phyloP scores from a whole-genome alignment of 2,888 invertebrate species.

The Megalurothrips usitatus region DNA sequence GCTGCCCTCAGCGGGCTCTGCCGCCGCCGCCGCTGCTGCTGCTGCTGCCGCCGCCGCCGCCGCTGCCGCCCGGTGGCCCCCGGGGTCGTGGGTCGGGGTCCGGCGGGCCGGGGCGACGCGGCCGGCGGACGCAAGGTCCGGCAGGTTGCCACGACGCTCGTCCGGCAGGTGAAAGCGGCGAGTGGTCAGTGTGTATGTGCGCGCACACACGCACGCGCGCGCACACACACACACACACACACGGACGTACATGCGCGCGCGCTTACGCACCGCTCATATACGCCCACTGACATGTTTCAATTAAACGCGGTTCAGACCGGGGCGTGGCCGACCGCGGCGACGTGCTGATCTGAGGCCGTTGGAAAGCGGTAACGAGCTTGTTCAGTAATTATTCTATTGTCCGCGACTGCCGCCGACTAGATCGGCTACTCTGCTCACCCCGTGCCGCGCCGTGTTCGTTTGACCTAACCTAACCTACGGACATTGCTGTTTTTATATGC shows the following conservation, averaged over 20 bases:
- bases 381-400: too few relatives aligned
- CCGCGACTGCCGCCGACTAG: too few relatives aligned
- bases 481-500: too few relatives aligned
- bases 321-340: too few relatives aligned
- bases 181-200: neutral
- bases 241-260: neutral
- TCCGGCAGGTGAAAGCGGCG: slow-evolving; percentile 13
- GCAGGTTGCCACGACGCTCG: neutral
- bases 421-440: too few relatives aligned
- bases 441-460: too few relatives aligned
- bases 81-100: slow-evolving; percentile 21
- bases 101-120: too few relatives aligned
- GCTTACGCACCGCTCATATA: slow-evolving; percentile 2
- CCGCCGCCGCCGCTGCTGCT: too few relatives aligned
- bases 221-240: neutral
- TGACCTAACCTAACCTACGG: too few relatives aligned
- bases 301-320: neutral
- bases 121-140: slow-evolving; percentile 9
- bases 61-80: neutral
- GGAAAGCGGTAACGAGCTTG: too few relatives aligned
- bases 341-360: too few relatives aligned
- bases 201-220: neutral
- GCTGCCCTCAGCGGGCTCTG: neutral
- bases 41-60: neutral
- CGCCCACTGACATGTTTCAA: slow-evolving; percentile 14